Conservation (phyloP, 2,888 invertebrate species). For the Phyto melanocephala region DNA sequence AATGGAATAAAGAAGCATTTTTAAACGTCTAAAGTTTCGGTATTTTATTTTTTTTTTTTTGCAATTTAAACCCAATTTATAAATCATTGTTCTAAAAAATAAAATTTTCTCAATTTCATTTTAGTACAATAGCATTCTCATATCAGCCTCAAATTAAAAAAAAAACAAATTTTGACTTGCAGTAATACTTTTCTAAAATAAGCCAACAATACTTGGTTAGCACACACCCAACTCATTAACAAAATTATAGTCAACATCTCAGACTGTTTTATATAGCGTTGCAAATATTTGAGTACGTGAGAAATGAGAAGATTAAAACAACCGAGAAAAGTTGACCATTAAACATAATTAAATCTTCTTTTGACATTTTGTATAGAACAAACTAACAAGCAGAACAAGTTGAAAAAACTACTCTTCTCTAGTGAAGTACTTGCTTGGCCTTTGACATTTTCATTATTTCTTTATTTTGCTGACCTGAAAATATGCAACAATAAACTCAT, state of each 20-base stretch:
- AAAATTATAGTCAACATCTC: not conserved
- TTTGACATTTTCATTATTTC: conserved; percentile 49
- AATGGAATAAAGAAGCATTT: too few relatives aligned
- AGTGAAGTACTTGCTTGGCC: conserved; percentile 50
- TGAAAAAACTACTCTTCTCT: conserved; percentile 12
- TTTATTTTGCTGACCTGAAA: conserved; percentile 54
- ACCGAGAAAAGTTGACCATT: conserved; percentile 24
- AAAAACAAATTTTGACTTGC: too few relatives aligned
- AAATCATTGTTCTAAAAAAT: too few relatives aligned
- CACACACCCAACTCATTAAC: conserved; percentile 7
- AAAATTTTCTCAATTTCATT: too few relatives aligned
- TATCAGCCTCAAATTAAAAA: too few relatives aligned
- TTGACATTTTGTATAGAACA: conserved; percentile 11
- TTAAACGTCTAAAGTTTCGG: too few relatives aligned
- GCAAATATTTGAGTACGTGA: not conserved
- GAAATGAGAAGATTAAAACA: not conserved
- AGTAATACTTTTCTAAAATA: too few relatives aligned
- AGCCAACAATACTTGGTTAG: not conserved
- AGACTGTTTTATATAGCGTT: not conserved
- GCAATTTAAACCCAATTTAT: too few relatives aligned
- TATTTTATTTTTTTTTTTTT: too few relatives aligned
- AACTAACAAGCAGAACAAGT: not conserved
- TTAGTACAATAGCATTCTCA: too few relatives aligned
- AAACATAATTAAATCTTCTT: conserved; percentile 40
- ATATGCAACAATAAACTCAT: conserved; percentile 58